Percentiles rank a stretch among this genome's conserved stretches.
Conservation (phyloP, 2,113 vertebrate species). For the Nyctibius bracteatus region DNA sequence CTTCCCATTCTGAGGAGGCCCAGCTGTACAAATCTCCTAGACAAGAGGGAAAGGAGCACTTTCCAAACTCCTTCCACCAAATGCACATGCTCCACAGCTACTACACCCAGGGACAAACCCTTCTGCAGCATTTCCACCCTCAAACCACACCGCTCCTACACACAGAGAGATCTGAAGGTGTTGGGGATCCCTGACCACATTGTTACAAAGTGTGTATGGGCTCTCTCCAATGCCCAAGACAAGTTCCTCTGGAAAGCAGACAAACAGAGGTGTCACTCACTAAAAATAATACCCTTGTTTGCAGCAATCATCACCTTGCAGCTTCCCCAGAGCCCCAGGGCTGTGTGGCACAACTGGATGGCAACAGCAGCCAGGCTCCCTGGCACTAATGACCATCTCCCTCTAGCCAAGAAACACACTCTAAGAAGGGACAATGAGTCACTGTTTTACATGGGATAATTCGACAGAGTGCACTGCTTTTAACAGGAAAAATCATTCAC, state of each 20-base stretch:
- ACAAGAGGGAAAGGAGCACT: neutral
- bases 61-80: neutral
- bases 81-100: neutral
- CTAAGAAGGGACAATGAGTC: neutral
- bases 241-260: neutral
- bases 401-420: constrained; percentile 36
- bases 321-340: neutral
- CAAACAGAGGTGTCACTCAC: neutral
- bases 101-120: neutral
- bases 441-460: neutral
- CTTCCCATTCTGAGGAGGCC: neutral
- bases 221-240: neutral
- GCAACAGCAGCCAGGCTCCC: neutral
- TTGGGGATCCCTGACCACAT: neutral
- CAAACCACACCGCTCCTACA: neutral
- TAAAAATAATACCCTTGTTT: neutral
- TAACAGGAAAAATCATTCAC: neutral
- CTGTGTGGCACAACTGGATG: neutral
- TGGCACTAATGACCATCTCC: neutral
- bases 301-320: neutral
- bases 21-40: neutral
- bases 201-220: neutral
- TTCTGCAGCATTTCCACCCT: neutral
- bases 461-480: fast-evolving
- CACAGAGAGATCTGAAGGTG: neutral